phyloP scores from a whole-genome alignment of 2,888 invertebrate genomes.

The Acrocyrtus sp. region DNA sequence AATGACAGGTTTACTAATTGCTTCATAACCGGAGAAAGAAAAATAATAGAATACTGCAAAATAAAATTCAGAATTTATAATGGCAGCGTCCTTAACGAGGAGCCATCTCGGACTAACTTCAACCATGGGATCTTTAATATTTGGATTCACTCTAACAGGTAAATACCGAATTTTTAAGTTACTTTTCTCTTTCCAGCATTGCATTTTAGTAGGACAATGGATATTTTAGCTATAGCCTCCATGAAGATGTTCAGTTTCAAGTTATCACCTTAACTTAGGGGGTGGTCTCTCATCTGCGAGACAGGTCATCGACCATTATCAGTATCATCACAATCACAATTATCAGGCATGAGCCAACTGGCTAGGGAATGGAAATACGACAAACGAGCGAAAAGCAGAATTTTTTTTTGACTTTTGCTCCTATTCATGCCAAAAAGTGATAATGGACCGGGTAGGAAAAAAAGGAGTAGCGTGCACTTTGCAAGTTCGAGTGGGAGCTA shows the following conservation, averaged over 20 bases:
- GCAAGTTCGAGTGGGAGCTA: too few relatives aligned
- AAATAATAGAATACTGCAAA: background rate
- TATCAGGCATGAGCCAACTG: too few relatives aligned
- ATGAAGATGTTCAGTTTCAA: background rate
- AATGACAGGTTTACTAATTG: background rate
- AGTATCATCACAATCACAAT: too few relatives aligned
- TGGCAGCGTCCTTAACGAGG: background rate
- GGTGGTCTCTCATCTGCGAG: too few relatives aligned
- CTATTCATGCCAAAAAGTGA: background rate
- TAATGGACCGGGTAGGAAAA: too few relatives aligned
- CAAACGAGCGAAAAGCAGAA: background rate
- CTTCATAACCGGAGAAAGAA: background rate
- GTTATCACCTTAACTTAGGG: background rate
- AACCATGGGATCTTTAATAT: slow-evolving; percentile 54
- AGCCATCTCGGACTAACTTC: background rate
- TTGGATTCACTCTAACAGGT: slow-evolving; percentile 61
- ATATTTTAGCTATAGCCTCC: background rate
- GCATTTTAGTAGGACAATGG: background rate
- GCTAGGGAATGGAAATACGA: too few relatives aligned
- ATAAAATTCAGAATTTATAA: background rate
- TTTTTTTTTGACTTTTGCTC: too few relatives aligned
- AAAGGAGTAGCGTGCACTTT: too few relatives aligned
- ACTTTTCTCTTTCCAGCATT: background rate
- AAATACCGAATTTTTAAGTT: slow-evolving; percentile 18
- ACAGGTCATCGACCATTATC: too few relatives aligned